phyloP scores from a whole-genome alignment of 2,888 invertebrate species.

The Byasa hedistus region DNA sequence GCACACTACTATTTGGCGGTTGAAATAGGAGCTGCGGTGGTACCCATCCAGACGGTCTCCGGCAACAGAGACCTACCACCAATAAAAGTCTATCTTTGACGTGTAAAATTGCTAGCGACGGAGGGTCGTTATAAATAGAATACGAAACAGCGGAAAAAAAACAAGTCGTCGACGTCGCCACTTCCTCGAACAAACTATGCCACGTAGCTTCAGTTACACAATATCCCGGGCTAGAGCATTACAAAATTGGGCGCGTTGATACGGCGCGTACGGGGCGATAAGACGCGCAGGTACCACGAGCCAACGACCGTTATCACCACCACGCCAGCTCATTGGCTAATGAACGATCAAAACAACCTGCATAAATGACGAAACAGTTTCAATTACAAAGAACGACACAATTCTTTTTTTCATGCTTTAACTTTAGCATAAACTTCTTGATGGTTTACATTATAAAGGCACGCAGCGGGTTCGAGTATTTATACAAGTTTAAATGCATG shows the following conservation, averaged over 20 bases:
- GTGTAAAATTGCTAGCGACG: not conserved
- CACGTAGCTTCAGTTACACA: conserved; percentile 30
- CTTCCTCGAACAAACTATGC: conserved; percentile 18
- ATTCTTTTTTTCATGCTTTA: not conserved
- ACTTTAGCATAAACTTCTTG: too few relatives aligned
- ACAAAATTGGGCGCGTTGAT: conserved; percentile 37
- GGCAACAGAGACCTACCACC: too few relatives aligned
- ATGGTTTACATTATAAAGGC: too few relatives aligned
- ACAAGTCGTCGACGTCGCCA: conserved; percentile 7
- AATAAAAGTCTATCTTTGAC: not conserved
- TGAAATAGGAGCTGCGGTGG: too few relatives aligned
- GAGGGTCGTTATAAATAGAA: conserved; percentile 9
- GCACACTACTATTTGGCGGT: too few relatives aligned
- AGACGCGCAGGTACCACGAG: conserved; percentile 35
- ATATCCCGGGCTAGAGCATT: conserved; percentile 45
- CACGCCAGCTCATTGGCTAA: conserved; percentile 20
- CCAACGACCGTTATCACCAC: conserved; percentile 38
- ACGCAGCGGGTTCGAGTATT: too few relatives aligned
- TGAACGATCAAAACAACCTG: conserved; percentile 11
- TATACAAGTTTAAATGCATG: too few relatives aligned
- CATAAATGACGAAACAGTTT: conserved; percentile 7
- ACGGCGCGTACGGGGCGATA: conserved; percentile 43
- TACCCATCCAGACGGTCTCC: too few relatives aligned
- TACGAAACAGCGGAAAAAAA: conserved; percentile 15
- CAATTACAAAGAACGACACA: not conserved